phyloP scores from a whole-genome alignment of 1,140 invertebrate species.

The Pteromalus puparum region DNA sequence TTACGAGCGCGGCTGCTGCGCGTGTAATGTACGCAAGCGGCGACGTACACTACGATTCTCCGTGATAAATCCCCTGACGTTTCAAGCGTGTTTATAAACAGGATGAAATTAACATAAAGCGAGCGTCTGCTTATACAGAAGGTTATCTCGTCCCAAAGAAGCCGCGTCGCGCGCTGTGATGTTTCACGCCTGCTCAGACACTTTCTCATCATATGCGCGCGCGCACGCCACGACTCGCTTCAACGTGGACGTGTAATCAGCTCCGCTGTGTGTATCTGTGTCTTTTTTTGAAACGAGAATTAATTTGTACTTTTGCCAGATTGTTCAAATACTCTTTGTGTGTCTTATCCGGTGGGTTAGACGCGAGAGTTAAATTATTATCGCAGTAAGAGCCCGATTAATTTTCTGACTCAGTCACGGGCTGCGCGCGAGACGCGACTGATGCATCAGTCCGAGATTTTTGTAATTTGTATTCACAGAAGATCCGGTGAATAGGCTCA shows the following conservation, averaged over 20 bases:
- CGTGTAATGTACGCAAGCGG: neutral
- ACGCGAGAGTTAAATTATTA: slow-evolving; percentile 63
- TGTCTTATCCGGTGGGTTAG: neutral
- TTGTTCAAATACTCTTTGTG: neutral
- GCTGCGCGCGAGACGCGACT: neutral
- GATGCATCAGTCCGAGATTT: neutral
- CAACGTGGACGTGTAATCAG: slow-evolving; percentile 8
- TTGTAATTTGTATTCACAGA: slow-evolving; percentile 49
- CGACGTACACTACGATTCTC: neutral
- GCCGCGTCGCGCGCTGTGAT: slow-evolving; percentile 22
- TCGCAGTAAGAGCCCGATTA: slow-evolving; percentile 72
- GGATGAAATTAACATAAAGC: slow-evolving; percentile 39
- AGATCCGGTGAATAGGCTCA: slow-evolving; percentile 68
- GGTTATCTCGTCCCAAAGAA: slow-evolving; percentile 40
- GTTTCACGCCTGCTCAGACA: slow-evolving; percentile 40
- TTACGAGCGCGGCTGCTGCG: neutral
- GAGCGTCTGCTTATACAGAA: slow-evolving; percentile 19
- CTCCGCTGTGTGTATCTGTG: neutral
- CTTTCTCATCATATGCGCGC: neutral
- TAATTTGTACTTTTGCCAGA: neutral
- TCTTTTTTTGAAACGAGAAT: neutral
- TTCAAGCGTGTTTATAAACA: slow-evolving; percentile 43
- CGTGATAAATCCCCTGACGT: slow-evolving; percentile 25
- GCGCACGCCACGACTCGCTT: neutral
- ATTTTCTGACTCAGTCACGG: slow-evolving; percentile 60